Percentiles rank a stretch among this genome's conserved stretches.
phyloP scores from a whole-genome alignment of 2,113 vertebrate genomes.

The Python bivittatus region DNA sequence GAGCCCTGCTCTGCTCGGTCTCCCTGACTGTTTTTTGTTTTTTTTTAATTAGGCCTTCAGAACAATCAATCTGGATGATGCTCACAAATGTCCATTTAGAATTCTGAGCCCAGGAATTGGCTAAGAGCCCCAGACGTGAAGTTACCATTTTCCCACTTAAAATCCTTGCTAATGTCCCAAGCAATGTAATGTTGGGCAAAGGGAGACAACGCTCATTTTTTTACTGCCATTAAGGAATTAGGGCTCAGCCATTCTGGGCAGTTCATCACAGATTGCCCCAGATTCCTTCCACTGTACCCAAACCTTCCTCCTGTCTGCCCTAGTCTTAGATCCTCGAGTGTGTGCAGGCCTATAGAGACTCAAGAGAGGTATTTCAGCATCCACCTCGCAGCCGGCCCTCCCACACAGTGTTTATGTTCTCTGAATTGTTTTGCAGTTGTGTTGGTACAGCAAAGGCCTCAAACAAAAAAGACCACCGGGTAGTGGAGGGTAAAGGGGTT shows the following conservation, averaged over 20 bases:
- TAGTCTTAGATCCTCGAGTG: background rate
- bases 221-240: background rate
- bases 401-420: constrained; percentile 45
- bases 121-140: background rate
- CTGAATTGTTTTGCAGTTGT: constrained; percentile 61
- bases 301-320: background rate
- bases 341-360: background rate
- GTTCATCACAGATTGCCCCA: background rate
- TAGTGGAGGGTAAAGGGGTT: constrained; percentile 4
- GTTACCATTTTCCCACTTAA: background rate
- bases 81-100: background rate
- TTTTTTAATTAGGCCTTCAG: background rate
- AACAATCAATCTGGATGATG: background rate
- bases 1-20: background rate
- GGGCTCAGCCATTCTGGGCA: background rate
- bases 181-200: background rate
- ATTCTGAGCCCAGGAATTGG: background rate
- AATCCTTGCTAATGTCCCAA: background rate
- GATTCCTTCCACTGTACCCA: background rate
- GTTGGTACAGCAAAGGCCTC: constrained; percentile 61
- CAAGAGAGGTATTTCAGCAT: background rate
- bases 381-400: constrained; percentile 31
- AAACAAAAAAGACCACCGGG: constrained; percentile 67
- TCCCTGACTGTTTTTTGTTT: background rate
- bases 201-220: background rate